Base-by-base conservation (phyloP, 1,140 invertebrate species). In the Epicauta chinensis region DNA sequence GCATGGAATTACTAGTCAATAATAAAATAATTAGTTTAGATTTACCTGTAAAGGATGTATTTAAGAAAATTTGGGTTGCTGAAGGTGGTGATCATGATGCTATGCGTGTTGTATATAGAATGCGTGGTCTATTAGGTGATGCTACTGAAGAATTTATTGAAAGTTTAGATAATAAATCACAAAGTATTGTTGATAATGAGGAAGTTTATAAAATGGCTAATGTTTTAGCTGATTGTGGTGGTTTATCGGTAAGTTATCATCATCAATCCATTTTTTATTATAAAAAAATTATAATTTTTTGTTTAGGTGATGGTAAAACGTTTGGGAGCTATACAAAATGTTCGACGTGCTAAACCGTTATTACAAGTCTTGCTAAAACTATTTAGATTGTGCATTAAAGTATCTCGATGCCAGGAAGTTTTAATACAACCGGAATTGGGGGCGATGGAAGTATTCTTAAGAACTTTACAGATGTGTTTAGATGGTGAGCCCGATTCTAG, bases 141-240 rank as follows among this genome's bases (percentile, higher is more conserved):
- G 95, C 96, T 1, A 98, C 96, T 0, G 96, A 98, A 69, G 95
- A 98, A 72, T 98, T 98, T 73, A 91, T 98, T 10, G 95, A 98
- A 73, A 93, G 88, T 2, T 73, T 98, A 13, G 91, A 89, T 40
- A 82, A 81, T n/a, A 93, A 89, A 56, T 87, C 85, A 56, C 89
- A 93, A 56, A 87, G 91, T 66, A 84, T 91, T 54, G 85, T 95
- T 0, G 92, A 98, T 68, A 93, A 94, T 59, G 95, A 98, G 69
- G 89, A 95, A 69, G 83, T 95, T 0, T 98, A 94, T 68, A 84
- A 84, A 51, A 81, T 83, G 80, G 81, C 80, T 0, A 82, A 81
- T 62, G 79, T 81, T 0, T 56, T 94, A 60, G 83, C 82, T 6
- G 80, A 90, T 51, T 91, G 88, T 75, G 89, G 89, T 37, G 95